phyloP scores from a whole-genome alignment of 2,797 vertebrate species.

The Coendou prehensilis region DNA sequence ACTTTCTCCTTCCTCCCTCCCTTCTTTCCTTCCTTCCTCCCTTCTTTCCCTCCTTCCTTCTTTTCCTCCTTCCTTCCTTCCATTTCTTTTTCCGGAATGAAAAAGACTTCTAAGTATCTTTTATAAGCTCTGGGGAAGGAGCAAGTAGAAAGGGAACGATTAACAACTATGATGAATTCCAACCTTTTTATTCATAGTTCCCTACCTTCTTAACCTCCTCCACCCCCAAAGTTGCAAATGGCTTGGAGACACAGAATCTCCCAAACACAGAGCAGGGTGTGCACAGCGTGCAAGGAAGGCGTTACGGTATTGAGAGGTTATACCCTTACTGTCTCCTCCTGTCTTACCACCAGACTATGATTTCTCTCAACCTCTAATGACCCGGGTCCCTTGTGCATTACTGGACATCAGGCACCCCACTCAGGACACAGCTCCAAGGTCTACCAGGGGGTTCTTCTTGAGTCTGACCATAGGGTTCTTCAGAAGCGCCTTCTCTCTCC shows the following conservation, averaged over 20 bases:
- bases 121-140: neutral
- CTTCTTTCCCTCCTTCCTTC: neutral
- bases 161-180: neutral
- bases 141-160: neutral
- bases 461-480: neutral
- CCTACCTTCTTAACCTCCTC: neutral
- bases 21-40: neutral
- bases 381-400: neutral
- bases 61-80: neutral
- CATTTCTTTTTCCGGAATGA: neutral
- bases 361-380: neutral
- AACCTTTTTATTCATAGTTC: conserved; percentile 17
- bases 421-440: neutral
- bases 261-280: neutral
- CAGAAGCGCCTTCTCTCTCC: neutral
- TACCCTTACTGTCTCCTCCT: neutral
- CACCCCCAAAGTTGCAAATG: neutral
- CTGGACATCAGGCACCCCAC: neutral
- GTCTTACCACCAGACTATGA: neutral
- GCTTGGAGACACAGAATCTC: neutral
- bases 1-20: no score
- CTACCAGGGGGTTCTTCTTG: no score
- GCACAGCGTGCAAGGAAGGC: neutral
- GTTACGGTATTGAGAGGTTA: neutral
- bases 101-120: neutral